Evolutionary conservation across 2,888 invertebrate genomes (phyloP).

Genomic region (Tinea semifulvella): DNA sequence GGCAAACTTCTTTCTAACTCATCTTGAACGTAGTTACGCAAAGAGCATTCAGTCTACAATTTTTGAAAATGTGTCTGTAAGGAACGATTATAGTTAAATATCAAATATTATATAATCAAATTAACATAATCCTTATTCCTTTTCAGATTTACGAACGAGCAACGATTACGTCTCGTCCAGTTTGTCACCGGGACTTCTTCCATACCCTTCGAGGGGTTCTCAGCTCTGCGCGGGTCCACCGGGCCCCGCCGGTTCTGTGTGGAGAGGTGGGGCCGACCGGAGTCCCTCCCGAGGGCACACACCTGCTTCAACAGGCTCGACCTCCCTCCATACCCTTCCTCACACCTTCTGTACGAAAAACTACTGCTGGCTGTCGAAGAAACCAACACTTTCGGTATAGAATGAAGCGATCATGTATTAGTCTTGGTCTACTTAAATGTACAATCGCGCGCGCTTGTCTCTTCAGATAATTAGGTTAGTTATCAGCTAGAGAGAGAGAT

Average conservation of each 20-base stretch:
- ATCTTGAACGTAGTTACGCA: too few relatives aligned
- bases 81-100: too few relatives aligned
- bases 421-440: too few relatives aligned
- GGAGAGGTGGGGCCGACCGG: constrained; percentile 96
- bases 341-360: constrained; percentile 91
- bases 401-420: constrained; percentile 69
- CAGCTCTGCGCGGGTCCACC: constrained; percentile 92
- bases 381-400: constrained; percentile 96
- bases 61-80: too few relatives aligned
- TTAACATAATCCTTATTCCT: constrained; percentile 16
- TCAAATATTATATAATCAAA: too few relatives aligned
- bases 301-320: constrained; percentile 98
- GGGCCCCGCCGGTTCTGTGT: constrained; percentile 96
- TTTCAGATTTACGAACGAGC: constrained; percentile 89
- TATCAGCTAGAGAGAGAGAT: too few relatives aligned
- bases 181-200: constrained; percentile 99
- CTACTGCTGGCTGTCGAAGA: constrained; percentile 93
- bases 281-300: constrained; percentile 94
- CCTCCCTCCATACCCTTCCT: constrained; percentile 94
- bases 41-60: too few relatives aligned
- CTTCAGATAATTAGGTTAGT: too few relatives aligned
- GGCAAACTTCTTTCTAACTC: too few relatives aligned
- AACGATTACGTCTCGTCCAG: constrained; percentile 89
- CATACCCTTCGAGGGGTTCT: constrained; percentile 97
- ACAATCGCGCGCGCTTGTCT: too few relatives aligned